Evolutionary conservation across 2,888 invertebrate species (phyloP), one percentile per base, ranked within the genome.

Genomic region (Agrotis segetum): DNA sequence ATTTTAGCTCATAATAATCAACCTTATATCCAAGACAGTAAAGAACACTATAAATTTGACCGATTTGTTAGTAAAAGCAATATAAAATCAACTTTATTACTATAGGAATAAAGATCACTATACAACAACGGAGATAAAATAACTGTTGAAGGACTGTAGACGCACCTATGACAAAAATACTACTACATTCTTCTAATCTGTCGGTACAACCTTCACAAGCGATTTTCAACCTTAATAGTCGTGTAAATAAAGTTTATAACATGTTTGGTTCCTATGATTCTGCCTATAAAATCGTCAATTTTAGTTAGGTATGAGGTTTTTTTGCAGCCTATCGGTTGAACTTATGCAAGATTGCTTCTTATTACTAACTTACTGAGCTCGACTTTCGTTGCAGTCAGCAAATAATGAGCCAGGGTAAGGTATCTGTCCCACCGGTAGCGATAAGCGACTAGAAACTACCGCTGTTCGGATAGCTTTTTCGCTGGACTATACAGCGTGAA

Each of bases 341-440:
- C 4, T 19, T 52, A 49, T 24, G 24, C 19, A 46, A 68, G 17
- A 64, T 67, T 66, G 58, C 47, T 52, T 75, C 34, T 40, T 47
- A 71, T 19, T 24, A 24, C 24, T 24, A 24, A 59, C 19, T 55
- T 73, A 67, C 52, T 73, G 52, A 67, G 73, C 59, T 68, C 34
- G 53, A 59, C 14, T 50, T 58, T 24, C 40, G 53, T 21, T 19
- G 55, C 17, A 52, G 34, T 53, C 56, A 34, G 56, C 14, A 34
- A 56, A 56, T 34, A n/a, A 9, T 19, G 14, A 7, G 16, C 13
- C 24, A 21, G 19, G 50, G 44, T 67, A 67, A 49, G 56, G n/a
- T n/a, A n/a, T 34, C 11, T n/a, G 34, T 56, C n/a, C 3, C 56
- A n/a, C 56, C 34, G 34, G n/a, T n/a, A 34, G 13, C 34, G n/a